Base-by-base conservation (phyloP, 2,113 vertebrate species). In the Hepsetus odoe region DNA sequence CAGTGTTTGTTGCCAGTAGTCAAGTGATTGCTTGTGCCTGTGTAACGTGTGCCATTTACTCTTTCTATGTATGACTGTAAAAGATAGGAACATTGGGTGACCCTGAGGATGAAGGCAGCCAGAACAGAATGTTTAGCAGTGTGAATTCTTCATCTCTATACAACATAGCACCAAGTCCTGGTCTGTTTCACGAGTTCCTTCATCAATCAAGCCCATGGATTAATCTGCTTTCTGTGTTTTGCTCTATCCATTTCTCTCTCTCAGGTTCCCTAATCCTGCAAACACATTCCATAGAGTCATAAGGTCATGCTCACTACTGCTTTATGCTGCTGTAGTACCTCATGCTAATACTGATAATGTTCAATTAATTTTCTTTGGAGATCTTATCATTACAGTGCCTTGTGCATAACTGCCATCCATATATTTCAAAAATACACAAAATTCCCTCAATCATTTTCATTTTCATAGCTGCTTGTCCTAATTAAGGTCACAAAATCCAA, bases 201-300 rank as follows among this genome's bases (percentile, higher is more conserved):
- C 59, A 56, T 20, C 68, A 67, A 81, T 81, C 80, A 64, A 55
- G 26, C 26, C 35, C 8, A 68, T 20, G 30, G 24, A 77, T 58
- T 44, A 42, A 71, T 81, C 72, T 64, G 51, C 72, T 7, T 33
- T 38, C 51, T 56, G 26, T 22, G 16, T 18, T n/a, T 33, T 13
- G 7, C 30, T 24, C 30, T 49, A 8, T 42, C 33, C 18, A 13
- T 66, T 20, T 42, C 66, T 55, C 26, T 62, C 44, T 49, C 20
- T 49, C 16, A 49, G 46, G 16, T 49, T 49, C 24, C 22, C 46
- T 71, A 56, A 76, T 64, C 55, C 73, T 42, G 56, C 28, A n/a
- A n/a, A 70, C 26, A 44, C 67, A 65, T 72, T 65, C 67, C 46
- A 49, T 3, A 14, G 18, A 49, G 14, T 46, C 79, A 70, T 16